Evolutionary conservation across 1,140 invertebrate species (phyloP).

Genomic region (Oryzaephilus surinamensis): DNA sequence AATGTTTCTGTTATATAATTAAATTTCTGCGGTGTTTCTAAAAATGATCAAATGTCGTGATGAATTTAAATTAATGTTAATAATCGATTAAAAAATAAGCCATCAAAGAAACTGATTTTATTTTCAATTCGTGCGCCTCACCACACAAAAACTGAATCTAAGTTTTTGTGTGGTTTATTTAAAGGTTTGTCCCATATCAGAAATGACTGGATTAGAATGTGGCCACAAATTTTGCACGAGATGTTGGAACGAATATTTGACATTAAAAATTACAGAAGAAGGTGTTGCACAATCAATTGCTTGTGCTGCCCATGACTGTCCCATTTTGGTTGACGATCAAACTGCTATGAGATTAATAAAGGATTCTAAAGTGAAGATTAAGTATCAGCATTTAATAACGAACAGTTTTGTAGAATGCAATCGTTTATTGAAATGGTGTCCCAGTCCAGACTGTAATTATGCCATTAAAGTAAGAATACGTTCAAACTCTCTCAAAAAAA

Average conservation of each 20-base stretch:
- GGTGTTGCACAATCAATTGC: slow-evolving; percentile 56
- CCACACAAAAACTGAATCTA: too few relatives aligned
- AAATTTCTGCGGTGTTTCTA: too few relatives aligned
- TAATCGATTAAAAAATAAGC: too few relatives aligned
- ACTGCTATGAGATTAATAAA: slow-evolving; percentile 55
- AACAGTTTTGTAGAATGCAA: slow-evolving; percentile 73
- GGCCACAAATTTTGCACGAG: slow-evolving; percentile 57
- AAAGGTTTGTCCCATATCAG: slow-evolving; percentile 38
- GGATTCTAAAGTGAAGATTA: slow-evolving; percentile 52
- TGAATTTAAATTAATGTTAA: too few relatives aligned
- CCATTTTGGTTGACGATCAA: slow-evolving; percentile 58
- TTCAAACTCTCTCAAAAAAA: background rate
- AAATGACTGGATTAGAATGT: slow-evolving; percentile 59
- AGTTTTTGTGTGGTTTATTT: too few relatives aligned
- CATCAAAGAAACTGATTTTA: too few relatives aligned
- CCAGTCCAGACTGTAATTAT: slow-evolving; percentile 58
- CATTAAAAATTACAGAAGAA: slow-evolving; percentile 62
- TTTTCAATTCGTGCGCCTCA: too few relatives aligned
- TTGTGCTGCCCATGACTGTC: slow-evolving; percentile 46
- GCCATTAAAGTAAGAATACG: slow-evolving; percentile 48
- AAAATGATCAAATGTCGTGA: too few relatives aligned
- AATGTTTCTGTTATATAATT: too few relatives aligned
- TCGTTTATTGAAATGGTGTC: slow-evolving; percentile 59
- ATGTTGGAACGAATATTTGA: slow-evolving; percentile 62
- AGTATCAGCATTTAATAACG: slow-evolving; percentile 64